Base-by-base conservation (phyloP, 2,113 vertebrate species). In the Genyomyrus donnyi region DNA sequence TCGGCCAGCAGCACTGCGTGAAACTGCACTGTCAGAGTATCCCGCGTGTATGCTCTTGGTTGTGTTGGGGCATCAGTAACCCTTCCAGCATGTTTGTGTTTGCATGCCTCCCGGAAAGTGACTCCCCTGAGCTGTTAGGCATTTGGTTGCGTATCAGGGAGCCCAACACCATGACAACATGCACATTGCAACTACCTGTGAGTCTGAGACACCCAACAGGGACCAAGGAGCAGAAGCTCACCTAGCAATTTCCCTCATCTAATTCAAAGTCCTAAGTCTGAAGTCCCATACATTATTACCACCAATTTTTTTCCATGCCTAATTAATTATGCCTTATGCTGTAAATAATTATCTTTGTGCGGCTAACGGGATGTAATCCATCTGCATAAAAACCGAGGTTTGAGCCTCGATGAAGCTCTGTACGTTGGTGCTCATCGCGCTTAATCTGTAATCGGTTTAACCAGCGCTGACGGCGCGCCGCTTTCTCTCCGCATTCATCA, bases 391-490 rank as follows among this genome's bases (percentile, higher is more conserved):
- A 89, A 49, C 58, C 66, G 2, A 74, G n/a, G 53, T 5, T 46
- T 46, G 80, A 24, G 80, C 35, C 17, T 6, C 80, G 15, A 39
- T 45, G 35, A 17, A 52, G 31, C 88, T 56, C 66, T 87, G 85
- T 87, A 74, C 83, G 53, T 86, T 42, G 49, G 27, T 48, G 62
- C 48, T 49, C 50, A 87, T 66, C 91, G n/a, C 62, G 62, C 62
- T 86, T 90, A 89, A 91, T 90, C 92, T 88, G 87, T 90, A 89
- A 90, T 84, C 91, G 90, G 50, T 89, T 90, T 91, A 92, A 45
- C 74, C 53, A 56, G 10, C 45, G 9, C 39, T 70, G 85, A 56
- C 74, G 35, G 49, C 13, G 74, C 35, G 49, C 85, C 19, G 89
- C 89, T 88, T 19, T 49, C 80, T 10, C 17, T 77, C 19, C 35